Evolutionary conservation across 1,140 invertebrate genomes (phyloP).

Genomic region (Drosophila sturtevanti): DNA sequence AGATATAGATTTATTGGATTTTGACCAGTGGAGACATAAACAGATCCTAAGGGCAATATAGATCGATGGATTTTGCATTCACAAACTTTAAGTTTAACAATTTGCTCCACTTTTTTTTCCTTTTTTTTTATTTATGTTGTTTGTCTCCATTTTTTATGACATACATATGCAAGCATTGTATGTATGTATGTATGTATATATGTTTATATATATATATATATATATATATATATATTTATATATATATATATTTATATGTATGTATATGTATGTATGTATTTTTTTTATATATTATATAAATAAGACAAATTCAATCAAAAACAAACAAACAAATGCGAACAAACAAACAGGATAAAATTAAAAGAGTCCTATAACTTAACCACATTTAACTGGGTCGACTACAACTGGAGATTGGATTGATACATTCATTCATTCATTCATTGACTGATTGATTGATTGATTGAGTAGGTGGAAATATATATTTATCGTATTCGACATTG

Average conservation of each 20-base stretch:
- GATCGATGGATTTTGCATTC: background rate
- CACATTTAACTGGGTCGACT: slow-evolving; percentile 8
- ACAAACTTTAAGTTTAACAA: slow-evolving; percentile 8
- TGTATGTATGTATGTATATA: background rate
- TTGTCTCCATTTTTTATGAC: background rate
- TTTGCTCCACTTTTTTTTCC: background rate
- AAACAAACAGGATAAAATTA: background rate
- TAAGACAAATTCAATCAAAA: slow-evolving; percentile 5
- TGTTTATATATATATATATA: slow-evolving; percentile 13
- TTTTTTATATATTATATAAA: background rate
- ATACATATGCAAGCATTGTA: slow-evolving; percentile 2
- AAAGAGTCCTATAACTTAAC: slow-evolving; percentile 4
- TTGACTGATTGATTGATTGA: slow-evolving; percentile 16
- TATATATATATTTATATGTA: slow-evolving; percentile 7
- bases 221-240: background rate
- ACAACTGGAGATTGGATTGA: slow-evolving; percentile 11
- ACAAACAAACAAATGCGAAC: slow-evolving; percentile 5
- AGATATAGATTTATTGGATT: background rate
- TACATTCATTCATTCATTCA: slow-evolving; percentile 16
- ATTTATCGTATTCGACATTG: background rate
- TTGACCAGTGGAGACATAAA: background rate
- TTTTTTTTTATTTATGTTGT: too few relatives aligned
- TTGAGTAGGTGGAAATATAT: background rate
- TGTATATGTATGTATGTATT: background rate
- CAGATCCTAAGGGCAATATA: background rate